Conservation (phyloP, 1,140 invertebrate genomes). For the Calephelis virginiensis region DNA sequence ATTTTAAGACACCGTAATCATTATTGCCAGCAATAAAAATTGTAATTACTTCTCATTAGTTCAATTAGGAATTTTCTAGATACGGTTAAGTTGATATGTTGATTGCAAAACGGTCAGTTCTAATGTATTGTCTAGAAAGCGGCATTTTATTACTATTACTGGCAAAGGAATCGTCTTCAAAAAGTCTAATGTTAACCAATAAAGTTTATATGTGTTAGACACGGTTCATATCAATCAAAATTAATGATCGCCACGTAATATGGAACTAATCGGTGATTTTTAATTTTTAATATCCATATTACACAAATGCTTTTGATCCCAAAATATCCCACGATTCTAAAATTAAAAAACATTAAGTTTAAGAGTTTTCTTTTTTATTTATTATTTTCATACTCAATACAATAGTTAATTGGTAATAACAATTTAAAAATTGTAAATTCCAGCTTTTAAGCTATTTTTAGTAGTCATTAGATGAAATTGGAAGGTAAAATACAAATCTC, state of each 20-base stretch:
- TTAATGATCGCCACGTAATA: constrained; percentile 67
- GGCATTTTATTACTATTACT: constrained; percentile 48
- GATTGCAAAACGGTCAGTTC: constrained; percentile 55
- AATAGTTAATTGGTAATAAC: too few relatives aligned
- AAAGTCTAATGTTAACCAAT: constrained; percentile 41
- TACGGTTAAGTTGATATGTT: constrained; percentile 70
- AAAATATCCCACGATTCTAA: constrained; percentile 39
- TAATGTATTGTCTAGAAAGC: constrained; percentile 60
- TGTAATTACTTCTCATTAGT: constrained; percentile 78
- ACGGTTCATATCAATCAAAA: constrained; percentile 68
- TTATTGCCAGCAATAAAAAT: constrained; percentile 76
- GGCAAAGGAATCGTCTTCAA: constrained; percentile 42
- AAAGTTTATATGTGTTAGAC: constrained; percentile 43
- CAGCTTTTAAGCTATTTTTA: not conserved
- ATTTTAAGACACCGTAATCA: constrained; percentile 78
- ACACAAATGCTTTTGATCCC: constrained; percentile 32
- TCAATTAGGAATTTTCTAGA: constrained; percentile 78
- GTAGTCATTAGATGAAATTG: not conserved
- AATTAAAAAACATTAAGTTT: constrained; percentile 27
- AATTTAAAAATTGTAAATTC: too few relatives aligned
- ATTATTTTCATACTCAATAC: constrained; percentile 20
- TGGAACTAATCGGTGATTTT: constrained; percentile 67
- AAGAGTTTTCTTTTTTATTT: not conserved
- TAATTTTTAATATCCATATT: constrained; percentile 53
- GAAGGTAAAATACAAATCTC: not conserved